Evolutionary conservation across 1,140 invertebrate genomes (phyloP).

Genomic region (Akabosia matsudoensis): DNA sequence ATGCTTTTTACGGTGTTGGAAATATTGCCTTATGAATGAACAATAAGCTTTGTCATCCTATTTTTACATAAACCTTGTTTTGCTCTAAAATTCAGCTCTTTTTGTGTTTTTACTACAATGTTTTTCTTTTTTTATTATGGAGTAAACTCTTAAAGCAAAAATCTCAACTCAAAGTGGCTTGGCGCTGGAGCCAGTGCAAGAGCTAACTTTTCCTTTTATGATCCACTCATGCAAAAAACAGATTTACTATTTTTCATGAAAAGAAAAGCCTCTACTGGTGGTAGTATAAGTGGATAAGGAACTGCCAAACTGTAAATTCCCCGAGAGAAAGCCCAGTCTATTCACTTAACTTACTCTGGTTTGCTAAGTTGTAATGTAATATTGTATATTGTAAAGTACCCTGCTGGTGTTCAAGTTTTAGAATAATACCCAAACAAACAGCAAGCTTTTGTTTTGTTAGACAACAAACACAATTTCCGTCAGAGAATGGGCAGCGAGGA

Average conservation of each 20-base stretch:
- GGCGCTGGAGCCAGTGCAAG: background rate
- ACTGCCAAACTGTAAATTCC: background rate
- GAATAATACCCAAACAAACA: too few species aligned
- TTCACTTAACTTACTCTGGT: background rate
- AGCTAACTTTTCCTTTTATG: background rate
- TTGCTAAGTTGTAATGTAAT: slow-evolving; percentile 4
- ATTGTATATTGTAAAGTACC: too few species aligned
- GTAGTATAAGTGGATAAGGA: too few species aligned
- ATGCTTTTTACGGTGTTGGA: too few species aligned
- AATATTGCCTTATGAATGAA: too few species aligned
- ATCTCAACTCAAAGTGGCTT: background rate
- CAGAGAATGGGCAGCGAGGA: background rate
- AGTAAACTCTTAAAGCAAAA: too few species aligned
- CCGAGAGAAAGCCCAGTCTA: background rate
- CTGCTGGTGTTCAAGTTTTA: background rate
- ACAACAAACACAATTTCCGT: background rate
- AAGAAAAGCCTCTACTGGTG: too few species aligned
- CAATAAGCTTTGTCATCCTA: too few species aligned
- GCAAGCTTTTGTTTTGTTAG: background rate
- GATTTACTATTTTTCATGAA: background rate
- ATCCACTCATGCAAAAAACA: slow-evolving; percentile 17
- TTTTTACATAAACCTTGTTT: too few species aligned
- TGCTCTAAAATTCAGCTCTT: too few species aligned
- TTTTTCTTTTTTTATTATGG: too few species aligned
- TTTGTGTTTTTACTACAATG: too few species aligned